Evolutionary conservation across 2,888 invertebrate genomes (phyloP).

Genomic region (Drosophila neotestacea): DNA sequence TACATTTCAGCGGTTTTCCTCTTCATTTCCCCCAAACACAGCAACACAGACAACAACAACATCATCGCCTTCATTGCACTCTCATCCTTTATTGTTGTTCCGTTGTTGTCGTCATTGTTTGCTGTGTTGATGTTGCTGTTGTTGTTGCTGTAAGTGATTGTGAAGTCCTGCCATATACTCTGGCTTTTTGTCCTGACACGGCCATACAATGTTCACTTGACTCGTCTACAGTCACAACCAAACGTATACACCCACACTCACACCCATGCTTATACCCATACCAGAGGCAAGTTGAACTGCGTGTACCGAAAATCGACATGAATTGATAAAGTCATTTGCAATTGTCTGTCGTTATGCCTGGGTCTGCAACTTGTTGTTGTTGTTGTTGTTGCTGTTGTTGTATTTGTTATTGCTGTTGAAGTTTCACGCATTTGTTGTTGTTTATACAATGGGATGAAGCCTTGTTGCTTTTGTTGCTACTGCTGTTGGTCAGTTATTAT

Average conservation of each 20-base stretch:
- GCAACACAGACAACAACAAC: conserved; percentile 5
- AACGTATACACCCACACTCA: conserved; percentile 15
- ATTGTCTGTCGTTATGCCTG: conserved; percentile 76
- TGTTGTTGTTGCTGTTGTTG: conserved; percentile 38
- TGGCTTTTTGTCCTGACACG: conserved; percentile 66
- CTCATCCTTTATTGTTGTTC: conserved; percentile 21
- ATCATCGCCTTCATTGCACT: conserved; percentile 46
- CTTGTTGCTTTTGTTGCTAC: conserved; percentile 42
- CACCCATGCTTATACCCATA: not conserved
- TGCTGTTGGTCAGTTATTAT: conserved; percentile 70
- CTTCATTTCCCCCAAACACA: conserved; percentile 2
- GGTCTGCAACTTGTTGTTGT: conserved; percentile 26
- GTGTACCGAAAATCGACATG: conserved; percentile 76
- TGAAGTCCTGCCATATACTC: conserved; percentile 51
- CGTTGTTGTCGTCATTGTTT: conserved; percentile 34
- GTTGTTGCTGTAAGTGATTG: conserved; percentile 67
- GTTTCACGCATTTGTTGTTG: conserved; percentile 71
- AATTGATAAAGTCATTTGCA: conserved; percentile 81
- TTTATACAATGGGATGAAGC: conserved; percentile 61
- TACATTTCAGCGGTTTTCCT: conserved; percentile 48
- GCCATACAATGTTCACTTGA: conserved; percentile 60
- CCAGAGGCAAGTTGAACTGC: conserved; percentile 52
- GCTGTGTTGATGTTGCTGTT: conserved; percentile 18
- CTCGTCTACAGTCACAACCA: conserved; percentile 21
- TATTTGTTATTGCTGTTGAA: conserved; percentile 36